A percentile compares a stretch with the other conserved stretches of the same genome.
phyloP scores from a whole-genome alignment of 2,113 vertebrate species.

The Gadus macrocephalus region DNA sequence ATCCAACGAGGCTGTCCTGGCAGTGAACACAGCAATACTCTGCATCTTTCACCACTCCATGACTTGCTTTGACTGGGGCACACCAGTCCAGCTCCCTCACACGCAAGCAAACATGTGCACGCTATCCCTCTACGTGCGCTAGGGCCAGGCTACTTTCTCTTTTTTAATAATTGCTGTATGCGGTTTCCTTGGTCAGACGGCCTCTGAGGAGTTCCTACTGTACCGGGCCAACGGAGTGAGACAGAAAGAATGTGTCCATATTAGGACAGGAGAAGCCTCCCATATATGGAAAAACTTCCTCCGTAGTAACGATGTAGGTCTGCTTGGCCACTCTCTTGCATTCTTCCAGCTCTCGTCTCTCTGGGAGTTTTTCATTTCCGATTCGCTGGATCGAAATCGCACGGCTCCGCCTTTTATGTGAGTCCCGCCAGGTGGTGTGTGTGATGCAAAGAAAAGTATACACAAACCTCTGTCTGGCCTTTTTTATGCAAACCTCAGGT shows the following conservation, averaged over 20 bases:
- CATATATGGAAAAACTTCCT: conserved; percentile 91
- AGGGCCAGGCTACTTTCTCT: too few relatives aligned
- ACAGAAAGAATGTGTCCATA: conserved; percentile 61
- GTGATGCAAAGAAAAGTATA: conserved; percentile 75
- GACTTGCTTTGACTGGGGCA: conserved; percentile 8
- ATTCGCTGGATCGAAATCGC: conserved; percentile 83
- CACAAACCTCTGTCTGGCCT: conserved; percentile 91
- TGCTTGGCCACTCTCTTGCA: conserved; percentile 84
- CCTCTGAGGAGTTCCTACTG: conserved; percentile 52
- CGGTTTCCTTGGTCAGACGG: conserved; percentile 22
- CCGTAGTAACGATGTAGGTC: conserved; percentile 81
- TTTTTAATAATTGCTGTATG: conserved; percentile 16
- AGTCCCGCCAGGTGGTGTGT: conserved; percentile 46
- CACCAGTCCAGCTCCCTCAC: not conserved
- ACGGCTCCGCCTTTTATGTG: conserved; percentile 79
- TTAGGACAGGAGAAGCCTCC: conserved; percentile 73
- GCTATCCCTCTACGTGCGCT: conserved; percentile 5
- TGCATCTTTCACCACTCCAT: not conserved
- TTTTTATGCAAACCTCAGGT: conserved; percentile 86
- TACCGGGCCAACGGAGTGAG: conserved; percentile 49
- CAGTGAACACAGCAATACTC: conserved; percentile 33
- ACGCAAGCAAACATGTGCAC: conserved; percentile 16
- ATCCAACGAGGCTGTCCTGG: conserved; percentile 47
- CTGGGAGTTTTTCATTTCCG: conserved; percentile 94
- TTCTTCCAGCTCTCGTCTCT: conserved; percentile 79